Base-by-base conservation (phyloP, 2,888 invertebrate genomes). In the Aromia moschata region DNA sequence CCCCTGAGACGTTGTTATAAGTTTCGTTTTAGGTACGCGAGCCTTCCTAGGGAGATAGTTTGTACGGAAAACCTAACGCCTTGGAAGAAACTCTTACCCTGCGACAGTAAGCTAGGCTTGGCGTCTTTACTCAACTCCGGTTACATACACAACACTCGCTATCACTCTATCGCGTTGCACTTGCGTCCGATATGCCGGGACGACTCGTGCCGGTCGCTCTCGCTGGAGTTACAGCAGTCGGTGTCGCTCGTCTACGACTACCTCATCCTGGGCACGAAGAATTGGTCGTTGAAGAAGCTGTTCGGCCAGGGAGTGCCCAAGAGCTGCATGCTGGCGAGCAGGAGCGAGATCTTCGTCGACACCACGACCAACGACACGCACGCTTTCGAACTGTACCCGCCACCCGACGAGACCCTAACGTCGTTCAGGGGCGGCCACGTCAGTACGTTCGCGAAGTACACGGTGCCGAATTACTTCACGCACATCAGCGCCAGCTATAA, bases 21-120 rank as follows among this genome's bases (percentile, higher is more conserved):
- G 12, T 43, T 54, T 2, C 16, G 46, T 65, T 70, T 16, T 37
- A 72, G 93, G 71, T 98, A 97, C 82, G 91, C 97, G 0, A 89
- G 93, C n/a, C 80, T 99, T 60, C 96, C 98, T 0, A 85, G 94
- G 65, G 99, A 99, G 84, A 93, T 95, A 71, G 96, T 98, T 2
- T 99, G 99, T 77, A 99, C 98, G 0, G 99, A 99, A 83, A 99
- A 99, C 83, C 83, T 99, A 71, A 98, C 99, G 10, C 98, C 99
- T 0, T 98, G 98, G 92, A 96, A 96, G 75, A 99, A 98, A 78
- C 83, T 99, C 2, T 80, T 99, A 41, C 98, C 99, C 0, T 99
- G 99, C 82, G 92, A 93, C 79, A 90, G 92, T n/a, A 90, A 87
- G 78, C 86, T 87, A 74, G 98, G 98, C 1, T 84, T 98, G 69